Conservation (phyloP, 2,888 invertebrate genomes). For the Prostheceraeus crozeri region DNA sequence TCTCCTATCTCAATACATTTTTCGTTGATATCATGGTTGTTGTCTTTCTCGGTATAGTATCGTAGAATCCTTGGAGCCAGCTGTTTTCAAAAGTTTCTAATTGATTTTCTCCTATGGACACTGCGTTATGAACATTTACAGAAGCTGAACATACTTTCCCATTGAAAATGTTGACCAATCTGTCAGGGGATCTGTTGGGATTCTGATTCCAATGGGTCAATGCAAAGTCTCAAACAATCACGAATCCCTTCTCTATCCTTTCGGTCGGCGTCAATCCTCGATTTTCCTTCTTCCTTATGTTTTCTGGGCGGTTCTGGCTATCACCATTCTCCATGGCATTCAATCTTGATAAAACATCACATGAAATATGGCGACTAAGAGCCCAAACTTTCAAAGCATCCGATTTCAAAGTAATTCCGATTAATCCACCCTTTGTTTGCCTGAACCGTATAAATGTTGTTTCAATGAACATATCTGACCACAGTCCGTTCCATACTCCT, state of each 20-base stretch:
- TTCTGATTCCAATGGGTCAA: not conserved
- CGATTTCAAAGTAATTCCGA: conserved; percentile 43
- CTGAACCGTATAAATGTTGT: conserved; percentile 44
- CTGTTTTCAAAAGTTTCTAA: not conserved
- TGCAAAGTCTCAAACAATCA: not conserved
- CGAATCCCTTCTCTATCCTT: conserved; percentile 9
- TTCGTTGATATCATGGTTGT: conserved; percentile 30
- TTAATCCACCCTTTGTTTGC: no score
- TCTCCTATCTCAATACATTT: conserved; percentile 29
- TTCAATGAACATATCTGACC: conserved; percentile 44
- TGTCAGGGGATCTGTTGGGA: conserved; percentile 1
- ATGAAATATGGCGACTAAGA: conserved; percentile 7
- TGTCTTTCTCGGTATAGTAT: not conserved
- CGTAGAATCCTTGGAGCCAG: not conserved
- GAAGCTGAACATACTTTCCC: not conserved
- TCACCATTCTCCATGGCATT: not conserved
- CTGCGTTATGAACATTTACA: conserved; percentile 13
- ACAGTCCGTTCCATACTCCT: conserved; percentile 43
- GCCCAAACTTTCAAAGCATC: conserved; percentile 16
- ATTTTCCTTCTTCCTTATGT: not conserved
- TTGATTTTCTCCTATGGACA: not conserved
- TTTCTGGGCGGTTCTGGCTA: not conserved
- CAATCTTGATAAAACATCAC: not conserved
- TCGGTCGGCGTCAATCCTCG: conserved; percentile 2
- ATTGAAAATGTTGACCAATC: not conserved